Evolutionary conservation across 2,797 vertebrate species (phyloP), one percentile per base, ranked within the genome.

Genomic region (Loriculus beryllinus): DNA sequence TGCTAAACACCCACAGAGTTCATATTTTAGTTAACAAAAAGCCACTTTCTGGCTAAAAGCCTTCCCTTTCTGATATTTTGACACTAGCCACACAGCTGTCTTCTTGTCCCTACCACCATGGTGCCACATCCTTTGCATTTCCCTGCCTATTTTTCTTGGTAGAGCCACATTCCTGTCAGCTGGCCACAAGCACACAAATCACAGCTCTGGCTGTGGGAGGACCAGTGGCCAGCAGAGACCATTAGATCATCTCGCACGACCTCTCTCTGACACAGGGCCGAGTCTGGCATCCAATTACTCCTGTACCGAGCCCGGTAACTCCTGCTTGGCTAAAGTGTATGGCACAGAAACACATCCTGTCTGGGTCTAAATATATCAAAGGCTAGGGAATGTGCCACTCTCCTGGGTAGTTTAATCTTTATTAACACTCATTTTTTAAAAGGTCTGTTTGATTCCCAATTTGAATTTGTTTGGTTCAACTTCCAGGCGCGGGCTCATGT

Each of bases 331-430:
- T 87, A 17, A 85, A 68, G 78, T 8, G 26, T 43, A 40, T 9
- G n/a, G 86, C 3, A 8, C 67, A 92, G 37, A 91, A 91, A 90
- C 16, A 68, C 29, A 12, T 87, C 70, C 75, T 69, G 42, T 72
- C 79, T 77, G 42, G 6, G 3, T 45, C 67, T 86, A 93, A 90
- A 90, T 81, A 79, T 47, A 95, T 91, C 91, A 95, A 96, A 95
- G 75, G 89, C 52, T 7, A 82, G 78, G 54, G 67, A 93, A 89
- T 10, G 59, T 4, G 6, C 2, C 0, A 9, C 59, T 87, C 60
- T 91, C 94, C 90, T 80, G 87, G 67, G 84, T 67, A 69, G 84
- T 91, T 92, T 93, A 93, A 95, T 95, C 93, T 91, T 92, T 89
- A 91, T 94, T 95, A 95, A 82, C 75, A 76, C 59, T 93, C 57